phyloP scores from a whole-genome alignment of 2,797 vertebrate species.

The Sebastes hubbsi region DNA sequence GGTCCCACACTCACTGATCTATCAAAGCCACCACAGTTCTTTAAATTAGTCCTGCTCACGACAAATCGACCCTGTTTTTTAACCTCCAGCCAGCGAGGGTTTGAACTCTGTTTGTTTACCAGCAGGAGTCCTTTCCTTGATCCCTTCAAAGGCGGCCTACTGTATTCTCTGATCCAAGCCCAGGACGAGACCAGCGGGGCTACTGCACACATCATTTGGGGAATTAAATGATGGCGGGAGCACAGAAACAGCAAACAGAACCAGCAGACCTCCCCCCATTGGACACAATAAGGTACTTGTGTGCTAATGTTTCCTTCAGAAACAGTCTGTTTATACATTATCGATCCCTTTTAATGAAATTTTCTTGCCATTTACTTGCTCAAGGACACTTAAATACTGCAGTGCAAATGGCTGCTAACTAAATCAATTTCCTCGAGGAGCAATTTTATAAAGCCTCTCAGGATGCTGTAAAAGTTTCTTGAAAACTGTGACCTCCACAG shows the following conservation, averaged over 20 bases:
- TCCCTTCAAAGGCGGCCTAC: conserved; percentile 68
- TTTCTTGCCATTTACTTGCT: neutral
- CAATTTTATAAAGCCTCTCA: neutral
- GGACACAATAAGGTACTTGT: conserved; percentile 40
- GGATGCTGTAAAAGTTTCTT: neutral
- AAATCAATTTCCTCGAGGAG: neutral
- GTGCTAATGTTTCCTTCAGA: conserved; percentile 3
- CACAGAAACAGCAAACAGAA: conserved; percentile 67
- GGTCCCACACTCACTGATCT: conserved; percentile 1
- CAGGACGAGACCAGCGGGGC: conserved; percentile 55
- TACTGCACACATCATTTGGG: conserved; percentile 67
- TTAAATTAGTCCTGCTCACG: conserved; percentile 36
- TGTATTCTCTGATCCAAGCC: conserved; percentile 68
- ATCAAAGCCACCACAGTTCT: conserved; percentile 28
- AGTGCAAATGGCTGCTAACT: neutral
- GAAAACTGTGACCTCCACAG: neutral
- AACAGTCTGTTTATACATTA: conserved; percentile 9
- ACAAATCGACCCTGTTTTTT: conserved; percentile 44
- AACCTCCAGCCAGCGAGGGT: conserved; percentile 43
- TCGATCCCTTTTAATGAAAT: conserved; percentile 16
- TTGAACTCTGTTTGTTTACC: conserved; percentile 74
- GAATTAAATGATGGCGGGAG: conserved; percentile 67
- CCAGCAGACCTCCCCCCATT: conserved; percentile 12
- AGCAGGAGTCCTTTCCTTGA: conserved; percentile 70
- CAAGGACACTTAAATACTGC: neutral